These are phyloP conservation scores for Priapulus caudatus DNA, from an alignment of 2,888 invertebrate genomes.

Conservation along the genomic window DNA sequence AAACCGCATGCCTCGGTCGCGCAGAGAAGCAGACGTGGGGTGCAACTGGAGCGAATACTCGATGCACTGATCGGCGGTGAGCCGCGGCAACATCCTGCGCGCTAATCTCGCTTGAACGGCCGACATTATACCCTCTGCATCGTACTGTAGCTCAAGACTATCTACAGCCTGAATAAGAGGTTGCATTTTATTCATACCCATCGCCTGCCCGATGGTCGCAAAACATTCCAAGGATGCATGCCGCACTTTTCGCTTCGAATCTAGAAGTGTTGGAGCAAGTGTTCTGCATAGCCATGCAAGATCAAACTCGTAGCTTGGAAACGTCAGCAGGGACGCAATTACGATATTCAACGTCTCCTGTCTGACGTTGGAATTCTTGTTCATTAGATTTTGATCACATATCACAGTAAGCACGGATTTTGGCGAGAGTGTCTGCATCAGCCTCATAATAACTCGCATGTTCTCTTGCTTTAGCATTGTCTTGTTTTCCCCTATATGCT, in stretches of 20 bases:
- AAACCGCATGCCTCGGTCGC: slow-evolving; percentile 22
- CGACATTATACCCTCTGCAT: slow-evolving; percentile 36
- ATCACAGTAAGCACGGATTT: slow-evolving; percentile 45
- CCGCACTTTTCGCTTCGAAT: slow-evolving; percentile 58
- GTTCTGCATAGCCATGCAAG: slow-evolving; percentile 39
- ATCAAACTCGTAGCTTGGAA: slow-evolving; percentile 63
- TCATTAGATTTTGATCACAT: slow-evolving; percentile 39
- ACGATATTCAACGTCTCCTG: slow-evolving; percentile 63
- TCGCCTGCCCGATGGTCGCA: slow-evolving; percentile 61
- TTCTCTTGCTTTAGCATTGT: slow-evolving; percentile 43
- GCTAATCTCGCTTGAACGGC: slow-evolving; percentile 57
- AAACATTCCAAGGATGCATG: slow-evolving; percentile 66
- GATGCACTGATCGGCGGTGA: slow-evolving; percentile 57
- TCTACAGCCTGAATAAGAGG: slow-evolving; percentile 45
- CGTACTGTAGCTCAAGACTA: slow-evolving; percentile 37
- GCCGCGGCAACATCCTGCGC: slow-evolving; percentile 55
- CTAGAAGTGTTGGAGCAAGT: slow-evolving; percentile 42
- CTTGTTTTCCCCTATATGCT: slow-evolving; percentile 43
- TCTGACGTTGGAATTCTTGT: slow-evolving; percentile 47
- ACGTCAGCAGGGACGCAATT: slow-evolving; percentile 61
- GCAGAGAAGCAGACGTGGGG: slow-evolving; percentile 33
- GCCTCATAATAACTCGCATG: slow-evolving; percentile 41
- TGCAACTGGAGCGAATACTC: slow-evolving; percentile 58
- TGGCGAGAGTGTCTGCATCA: slow-evolving; percentile 45
- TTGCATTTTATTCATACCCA: slow-evolving; percentile 46